phyloP scores from a whole-genome alignment of 2,113 vertebrate genomes.

The Microtus ochrogaster region DNA sequence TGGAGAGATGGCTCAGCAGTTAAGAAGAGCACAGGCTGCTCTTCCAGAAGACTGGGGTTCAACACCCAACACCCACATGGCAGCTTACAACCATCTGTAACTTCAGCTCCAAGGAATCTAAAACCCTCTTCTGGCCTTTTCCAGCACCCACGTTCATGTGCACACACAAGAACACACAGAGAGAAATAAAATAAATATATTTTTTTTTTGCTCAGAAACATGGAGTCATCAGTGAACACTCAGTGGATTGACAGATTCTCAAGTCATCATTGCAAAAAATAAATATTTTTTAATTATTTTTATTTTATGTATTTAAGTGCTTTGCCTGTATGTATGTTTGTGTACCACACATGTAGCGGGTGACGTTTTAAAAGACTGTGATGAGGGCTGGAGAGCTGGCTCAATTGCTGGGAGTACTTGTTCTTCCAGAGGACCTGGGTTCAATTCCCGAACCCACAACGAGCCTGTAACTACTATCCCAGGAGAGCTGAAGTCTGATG shows the following conservation, averaged over 20 bases:
- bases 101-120: neutral
- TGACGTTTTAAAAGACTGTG: neutral
- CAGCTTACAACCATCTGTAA: neutral
- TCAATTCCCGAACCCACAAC: neutral
- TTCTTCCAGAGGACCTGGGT: neutral
- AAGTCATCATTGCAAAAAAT: too few species aligned
- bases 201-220: too few species aligned
- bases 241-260: too few species aligned
- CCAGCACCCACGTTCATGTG: neutral
- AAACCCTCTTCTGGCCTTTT: neutral
- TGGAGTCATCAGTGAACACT: too few species aligned
- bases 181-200: neutral
- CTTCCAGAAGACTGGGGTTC: neutral
- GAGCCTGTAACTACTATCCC: too few species aligned
- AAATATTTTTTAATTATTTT: neutral
- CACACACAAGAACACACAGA: neutral
- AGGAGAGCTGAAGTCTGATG: neutral
- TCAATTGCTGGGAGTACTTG: neutral
- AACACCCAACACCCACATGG: neutral
- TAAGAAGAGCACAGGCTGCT: neutral
- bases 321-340: neutral
- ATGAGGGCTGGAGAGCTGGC: neutral
- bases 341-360: neutral
- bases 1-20: neutral
- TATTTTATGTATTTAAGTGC: neutral